Base-by-base conservation (phyloP, 2,888 invertebrate species). In the Schrankia costaestrigalis region DNA sequence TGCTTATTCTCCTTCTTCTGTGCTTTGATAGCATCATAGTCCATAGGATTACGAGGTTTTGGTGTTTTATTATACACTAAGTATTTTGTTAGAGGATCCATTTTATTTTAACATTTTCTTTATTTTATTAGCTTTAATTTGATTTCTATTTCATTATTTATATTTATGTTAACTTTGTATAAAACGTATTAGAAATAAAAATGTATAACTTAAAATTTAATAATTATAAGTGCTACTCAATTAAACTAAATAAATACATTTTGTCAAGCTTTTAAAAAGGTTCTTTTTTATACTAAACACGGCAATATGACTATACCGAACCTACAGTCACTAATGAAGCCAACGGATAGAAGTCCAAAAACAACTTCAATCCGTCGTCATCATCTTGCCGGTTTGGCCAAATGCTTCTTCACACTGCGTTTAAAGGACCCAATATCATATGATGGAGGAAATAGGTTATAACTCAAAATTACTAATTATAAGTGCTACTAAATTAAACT, bases 11-110 rank as follows among this genome's bases (percentile, higher is more conserved):
- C 74, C 35, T 65, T 70, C 49, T 73, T 77, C 42, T 73, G 67
- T 3, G 64, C 62, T 50, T 70, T 74, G 27, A 79, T 65, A 0
- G 71, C 50, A 3, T 78, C 80, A 45, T 82, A 83, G 53, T 83
- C 81, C 73, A 83, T 71, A 32, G 42, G 59, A 23, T 74, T 66
- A 3, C 64, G 69, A 11, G 65, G 65, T 40, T 65, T 68, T n/a
- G 86, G 86, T 2, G 75, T 82, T 62, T 71, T 76, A 46, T 86
- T 86, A 41, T 86, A 86, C 22, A 86, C 73, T 38, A 86, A 42
- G 38, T 63, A 86, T 29, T 76, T 80, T 27, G 79, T 82, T 32
- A 86, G 50, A 22, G 75, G 80, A 52, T 86, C 86, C 80, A 84
- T 81, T 9, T 37, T 13, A 7, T 18, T n/a, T n/a, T n/a, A n/a